These are phyloP conservation scores for Harpalus rubripes DNA, from an alignment of 2,888 invertebrate genomes.

Conservation along the genomic window DNA sequence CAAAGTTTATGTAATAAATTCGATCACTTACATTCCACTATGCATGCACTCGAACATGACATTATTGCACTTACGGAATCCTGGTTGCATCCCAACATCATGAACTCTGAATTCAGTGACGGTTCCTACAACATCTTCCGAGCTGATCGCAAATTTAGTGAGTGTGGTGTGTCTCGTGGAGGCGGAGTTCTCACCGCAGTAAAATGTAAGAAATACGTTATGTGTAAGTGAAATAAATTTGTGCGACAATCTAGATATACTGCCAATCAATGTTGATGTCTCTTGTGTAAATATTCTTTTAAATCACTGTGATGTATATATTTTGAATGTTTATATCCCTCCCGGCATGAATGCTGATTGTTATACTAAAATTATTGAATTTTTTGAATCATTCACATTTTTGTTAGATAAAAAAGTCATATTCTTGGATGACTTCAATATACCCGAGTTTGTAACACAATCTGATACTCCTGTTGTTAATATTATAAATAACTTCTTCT, in stretches of 20 bases:
- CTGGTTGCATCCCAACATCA: not conserved
- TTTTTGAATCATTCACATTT: not conserved
- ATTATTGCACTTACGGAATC: not conserved
- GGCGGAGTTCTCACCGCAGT: not conserved
- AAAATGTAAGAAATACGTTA: not conserved
- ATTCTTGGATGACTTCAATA: not conserved
- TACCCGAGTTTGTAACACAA: not conserved
- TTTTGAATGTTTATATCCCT: slow-evolving; percentile 4
- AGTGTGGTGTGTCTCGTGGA: not conserved
- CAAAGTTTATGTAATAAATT: slow-evolving; percentile 5
- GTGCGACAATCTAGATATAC: not conserved
- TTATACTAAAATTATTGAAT: not conserved
- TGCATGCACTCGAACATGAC: not conserved
- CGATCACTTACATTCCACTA: not conserved
- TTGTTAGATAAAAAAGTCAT: not conserved
- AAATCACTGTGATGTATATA: not conserved
- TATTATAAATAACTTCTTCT: not conserved
- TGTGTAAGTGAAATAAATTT: not conserved
- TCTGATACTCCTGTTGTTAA: slow-evolving; percentile 8
- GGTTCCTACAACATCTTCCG: slow-evolving; percentile 4
- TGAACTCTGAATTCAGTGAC: not conserved
- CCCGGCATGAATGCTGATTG: not conserved
- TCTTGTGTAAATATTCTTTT: not conserved
- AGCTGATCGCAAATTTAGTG: slow-evolving; percentile 2
- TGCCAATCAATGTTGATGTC: not conserved